These are phyloP conservation scores for Brotula barbata DNA, from an alignment of 2,797 vertebrate genomes.

Conservation along the genomic window DNA sequence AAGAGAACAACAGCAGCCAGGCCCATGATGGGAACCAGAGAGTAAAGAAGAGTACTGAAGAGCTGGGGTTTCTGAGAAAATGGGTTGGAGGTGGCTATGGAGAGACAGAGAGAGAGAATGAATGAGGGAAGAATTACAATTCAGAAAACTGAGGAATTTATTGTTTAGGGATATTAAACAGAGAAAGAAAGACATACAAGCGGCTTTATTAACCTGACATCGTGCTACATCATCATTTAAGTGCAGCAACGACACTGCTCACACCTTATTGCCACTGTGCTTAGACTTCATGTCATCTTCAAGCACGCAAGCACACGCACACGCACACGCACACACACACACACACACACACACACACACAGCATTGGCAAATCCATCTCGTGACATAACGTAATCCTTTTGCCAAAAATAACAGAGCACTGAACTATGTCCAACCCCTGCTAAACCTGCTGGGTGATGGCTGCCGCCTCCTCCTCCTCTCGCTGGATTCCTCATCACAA, in stretches of 20 bases:
- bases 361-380: constrained; percentile 70
- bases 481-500: constrained; percentile 46
- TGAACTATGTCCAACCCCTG: constrained; percentile 65
- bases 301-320: constrained; percentile 13
- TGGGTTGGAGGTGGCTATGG: constrained; percentile 92
- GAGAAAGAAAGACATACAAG: constrained; percentile 4
- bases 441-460: constrained; percentile 45
- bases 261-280: constrained; percentile 40
- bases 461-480: constrained; percentile 31
- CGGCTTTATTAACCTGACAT: no score
- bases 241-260: constrained; percentile 44
- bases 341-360: constrained; percentile 8
- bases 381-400: constrained; percentile 73
- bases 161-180: neutral
- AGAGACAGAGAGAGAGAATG: neutral
- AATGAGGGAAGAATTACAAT: neutral
- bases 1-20: constrained; percentile 92
- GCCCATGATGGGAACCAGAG: constrained; percentile 94
- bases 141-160: neutral
- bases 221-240: constrained; percentile 52
- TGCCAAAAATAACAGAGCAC: constrained; percentile 73
- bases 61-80: constrained; percentile 89
- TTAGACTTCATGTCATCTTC: constrained; percentile 50
- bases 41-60: constrained; percentile 94
- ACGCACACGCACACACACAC: constrained; percentile 11